Conservation (phyloP, 2,113 vertebrate genomes). For the Calcarius ornatus region DNA sequence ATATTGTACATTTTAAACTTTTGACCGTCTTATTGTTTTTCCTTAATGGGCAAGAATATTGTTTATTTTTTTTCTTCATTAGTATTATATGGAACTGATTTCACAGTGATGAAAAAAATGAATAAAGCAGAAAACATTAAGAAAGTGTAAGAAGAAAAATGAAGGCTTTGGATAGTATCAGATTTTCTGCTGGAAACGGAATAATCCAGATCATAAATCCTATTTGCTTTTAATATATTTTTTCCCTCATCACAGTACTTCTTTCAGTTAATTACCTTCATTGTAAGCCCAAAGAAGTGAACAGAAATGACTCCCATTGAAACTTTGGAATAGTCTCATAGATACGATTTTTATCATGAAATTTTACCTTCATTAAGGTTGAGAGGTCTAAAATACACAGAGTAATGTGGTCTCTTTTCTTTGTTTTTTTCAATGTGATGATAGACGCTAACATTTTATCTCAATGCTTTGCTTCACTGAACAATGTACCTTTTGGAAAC, state of each 20-base stretch:
- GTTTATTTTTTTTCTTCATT: neutral
- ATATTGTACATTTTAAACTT: neutral
- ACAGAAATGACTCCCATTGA: neutral
- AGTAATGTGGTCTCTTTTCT: neutral
- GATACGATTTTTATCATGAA: slow-evolving; percentile 25
- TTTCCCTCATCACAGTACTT: neutral
- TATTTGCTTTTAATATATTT: slow-evolving; percentile 30
- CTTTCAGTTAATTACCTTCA: slow-evolving; percentile 42
- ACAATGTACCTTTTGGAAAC: slow-evolving; percentile 50
- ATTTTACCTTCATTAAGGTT: slow-evolving; percentile 34
- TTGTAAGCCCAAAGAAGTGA: slow-evolving; percentile 7
- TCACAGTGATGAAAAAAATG: neutral
- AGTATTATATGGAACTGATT: neutral
- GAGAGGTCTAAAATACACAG: neutral
- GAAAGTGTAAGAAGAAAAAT: slow-evolving; percentile 36
- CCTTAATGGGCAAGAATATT: neutral
- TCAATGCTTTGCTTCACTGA: slow-evolving; percentile 2
- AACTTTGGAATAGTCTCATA: neutral
- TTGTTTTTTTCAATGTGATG: neutral
- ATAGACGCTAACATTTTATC: slow-evolving; percentile 20
- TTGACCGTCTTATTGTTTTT: neutral
- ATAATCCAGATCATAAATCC: slow-evolving; percentile 41
- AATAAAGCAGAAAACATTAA: slow-evolving; percentile 42
- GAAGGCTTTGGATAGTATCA: slow-evolving; percentile 30
- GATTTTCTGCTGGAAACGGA: slow-evolving; percentile 50